These are phyloP conservation scores for Isaurus tuberculatus DNA, from an alignment of 92 coral and sea anemone genomes.

Conservation along the genomic window DNA sequence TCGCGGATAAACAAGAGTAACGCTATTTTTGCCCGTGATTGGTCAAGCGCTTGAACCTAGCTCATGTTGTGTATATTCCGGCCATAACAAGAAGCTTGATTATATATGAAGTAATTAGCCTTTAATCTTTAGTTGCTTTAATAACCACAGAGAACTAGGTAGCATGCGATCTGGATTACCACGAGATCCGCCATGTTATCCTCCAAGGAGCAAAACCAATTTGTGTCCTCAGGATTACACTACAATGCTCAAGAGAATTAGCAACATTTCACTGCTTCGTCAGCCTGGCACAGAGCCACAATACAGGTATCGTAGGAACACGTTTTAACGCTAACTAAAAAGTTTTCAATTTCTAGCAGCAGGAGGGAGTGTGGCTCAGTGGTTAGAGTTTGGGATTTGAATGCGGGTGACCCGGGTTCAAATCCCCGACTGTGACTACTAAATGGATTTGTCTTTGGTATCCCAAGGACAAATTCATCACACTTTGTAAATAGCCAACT, in stretches of 20 bases:
- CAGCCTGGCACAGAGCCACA: conserved; percentile 87
- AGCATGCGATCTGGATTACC: conserved; percentile 88
- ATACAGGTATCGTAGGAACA: conserved; percentile 71
- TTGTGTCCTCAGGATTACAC: conserved; percentile 81
- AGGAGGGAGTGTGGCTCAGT: too few species aligned
- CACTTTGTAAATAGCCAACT: too few species aligned
- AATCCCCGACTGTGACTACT: too few species aligned
- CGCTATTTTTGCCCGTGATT: too few species aligned
- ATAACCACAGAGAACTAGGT: conserved; percentile 71
- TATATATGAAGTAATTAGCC: neutral
- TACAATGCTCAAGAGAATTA: conserved; percentile 78
- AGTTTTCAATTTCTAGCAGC: too few species aligned
- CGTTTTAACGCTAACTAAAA: too few species aligned
- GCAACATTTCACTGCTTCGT: conserved; percentile 63
- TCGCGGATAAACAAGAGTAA: too few species aligned
- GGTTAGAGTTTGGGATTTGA: too few species aligned
- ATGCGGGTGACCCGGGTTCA: too few species aligned
- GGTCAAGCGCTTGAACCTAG: too few species aligned
- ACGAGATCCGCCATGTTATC: conserved; percentile 95
- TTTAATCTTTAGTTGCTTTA: neutral
- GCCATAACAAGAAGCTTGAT: neutral
- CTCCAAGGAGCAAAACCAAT: conserved; percentile 63
- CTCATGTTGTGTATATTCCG: neutral
- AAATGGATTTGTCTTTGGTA: too few species aligned
- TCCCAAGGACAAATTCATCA: too few species aligned